Conservation (phyloP, 2,888 invertebrate genomes). For the Xylota segnis region DNA sequence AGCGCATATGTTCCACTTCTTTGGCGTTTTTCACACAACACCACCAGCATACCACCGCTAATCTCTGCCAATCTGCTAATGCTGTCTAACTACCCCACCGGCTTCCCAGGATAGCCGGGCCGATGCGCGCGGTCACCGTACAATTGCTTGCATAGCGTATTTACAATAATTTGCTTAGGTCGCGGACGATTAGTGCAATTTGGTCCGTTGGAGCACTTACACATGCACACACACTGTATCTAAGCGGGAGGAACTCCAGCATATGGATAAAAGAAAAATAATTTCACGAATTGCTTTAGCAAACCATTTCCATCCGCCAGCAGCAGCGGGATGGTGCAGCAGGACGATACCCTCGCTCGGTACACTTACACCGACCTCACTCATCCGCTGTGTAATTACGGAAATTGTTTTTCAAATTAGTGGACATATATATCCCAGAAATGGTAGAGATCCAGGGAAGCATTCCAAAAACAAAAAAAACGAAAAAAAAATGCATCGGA, state of each 20-base stretch:
- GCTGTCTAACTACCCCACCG: conserved; percentile 64
- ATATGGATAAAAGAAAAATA: conserved; percentile 72
- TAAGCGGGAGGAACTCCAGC: conserved; percentile 31
- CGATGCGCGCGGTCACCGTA: conserved; percentile 54
- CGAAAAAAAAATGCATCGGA: conserved; percentile 9
- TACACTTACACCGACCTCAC: conserved; percentile 66
- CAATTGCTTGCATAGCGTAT: conserved; percentile 67
- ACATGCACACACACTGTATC: conserved; percentile 13
- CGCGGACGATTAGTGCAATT: conserved; percentile 77
- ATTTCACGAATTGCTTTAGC: conserved; percentile 72
- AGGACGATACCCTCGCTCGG: conserved; percentile 44
- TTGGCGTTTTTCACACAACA: conserved; percentile 60
- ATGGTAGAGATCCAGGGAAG: conserved; percentile 53
- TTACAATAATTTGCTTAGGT: conserved; percentile 77
- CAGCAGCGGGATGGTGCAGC: neutral
- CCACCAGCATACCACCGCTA: conserved; percentile 52
- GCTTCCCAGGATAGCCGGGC: conserved; percentile 66
- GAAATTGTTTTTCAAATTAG: conserved; percentile 84
- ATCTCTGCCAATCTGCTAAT: conserved; percentile 74
- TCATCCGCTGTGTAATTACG: conserved; percentile 81
- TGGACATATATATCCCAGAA: conserved; percentile 79
- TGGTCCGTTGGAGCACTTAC: conserved; percentile 57
- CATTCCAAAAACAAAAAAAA: neutral
- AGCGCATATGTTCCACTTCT: conserved; percentile 61
- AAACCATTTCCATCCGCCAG: conserved; percentile 43